Evolutionary conservation across 2,888 invertebrate genomes (phyloP).

Genomic region (Steinernema hermaphroditum): DNA sequence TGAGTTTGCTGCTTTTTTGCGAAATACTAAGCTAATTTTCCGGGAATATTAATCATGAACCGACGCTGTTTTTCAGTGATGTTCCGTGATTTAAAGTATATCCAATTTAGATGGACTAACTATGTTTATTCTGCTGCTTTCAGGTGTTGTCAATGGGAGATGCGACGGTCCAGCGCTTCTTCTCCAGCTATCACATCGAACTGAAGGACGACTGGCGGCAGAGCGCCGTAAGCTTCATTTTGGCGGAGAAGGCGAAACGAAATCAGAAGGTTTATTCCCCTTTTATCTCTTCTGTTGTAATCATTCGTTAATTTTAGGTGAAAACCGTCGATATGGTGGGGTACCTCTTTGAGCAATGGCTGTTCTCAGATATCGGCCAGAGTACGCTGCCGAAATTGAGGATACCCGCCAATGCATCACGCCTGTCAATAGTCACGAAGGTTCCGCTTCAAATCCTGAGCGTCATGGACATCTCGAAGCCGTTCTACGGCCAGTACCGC

Average conservation of each 20-base stretch:
- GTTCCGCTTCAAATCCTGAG: neutral
- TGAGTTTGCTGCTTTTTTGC: too few species aligned
- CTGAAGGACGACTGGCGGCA: neutral
- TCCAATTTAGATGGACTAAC: too few species aligned
- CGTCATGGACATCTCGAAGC: slow-evolving; percentile 16
- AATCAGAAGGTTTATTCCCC: neutral
- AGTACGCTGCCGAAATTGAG: slow-evolving; percentile 3
- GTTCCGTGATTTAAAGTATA: too few species aligned
- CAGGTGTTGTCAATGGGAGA: slow-evolving; percentile 12
- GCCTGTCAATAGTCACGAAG: neutral
- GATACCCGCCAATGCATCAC: slow-evolving; percentile 6
- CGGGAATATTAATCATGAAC: too few species aligned
- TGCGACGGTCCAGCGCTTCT: neutral
- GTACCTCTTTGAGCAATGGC: neutral
- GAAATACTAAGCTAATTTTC: too few species aligned
- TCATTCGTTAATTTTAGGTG: neutral
- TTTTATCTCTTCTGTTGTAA: neutral
- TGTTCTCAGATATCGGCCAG: neutral
- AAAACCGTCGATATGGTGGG: neutral
- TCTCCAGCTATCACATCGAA: neutral
- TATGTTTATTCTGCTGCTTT: too few species aligned
- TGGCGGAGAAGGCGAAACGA: neutral
- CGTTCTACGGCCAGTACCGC: neutral
- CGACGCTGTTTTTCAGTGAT: too few species aligned
- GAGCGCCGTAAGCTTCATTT: neutral